Evolutionary conservation across 2,797 vertebrate genomes (phyloP), one percentile per base, ranked within the genome.

Genomic region (Gila robusta): DNA sequence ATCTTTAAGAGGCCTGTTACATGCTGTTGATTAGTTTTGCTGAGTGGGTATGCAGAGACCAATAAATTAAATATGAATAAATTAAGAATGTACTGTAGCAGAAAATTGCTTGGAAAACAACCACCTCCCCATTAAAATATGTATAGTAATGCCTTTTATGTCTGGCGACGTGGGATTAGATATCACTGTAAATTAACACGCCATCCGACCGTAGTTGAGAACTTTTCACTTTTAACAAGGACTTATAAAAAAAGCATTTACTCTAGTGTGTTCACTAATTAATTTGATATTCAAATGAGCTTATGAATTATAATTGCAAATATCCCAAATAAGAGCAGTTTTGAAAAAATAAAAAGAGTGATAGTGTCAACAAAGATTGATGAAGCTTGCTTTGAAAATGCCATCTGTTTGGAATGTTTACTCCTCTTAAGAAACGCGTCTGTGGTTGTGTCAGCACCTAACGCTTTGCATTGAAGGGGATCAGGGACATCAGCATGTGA

Each of bases 201-300:
- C 95, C 94, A 97, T 92, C 94, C 95, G 93, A 96, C 93, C 94
- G 90, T 94, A 94, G 94, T 96, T 91, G 91, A 97, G 96, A 94
- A 93, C 94, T 96, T 97, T 96, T 96, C 95, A 96, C 95, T 96
- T 96, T 96, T 97, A 97, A 98, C 96, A 96, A 96, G 96, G 96
- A 96, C 95, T 97, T 97, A 92, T 96, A 94, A 96, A 93, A 93
- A 95, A 94, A 94, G 93, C 94, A 95, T 96, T 97, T 96, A 96
- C 95, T 96, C 95, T 94, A 94, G 94, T 96, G 96, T 96, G 96
- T 96, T 96, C 91, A 78, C 94, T 96, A 96, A 97, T 97, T 96
- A 96, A 97, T 97, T 96, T 95, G 94, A 95, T 96, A 96, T 96
- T 97, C 94, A 97, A 96, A 97, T 96, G 94, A 96, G 96, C 93